Evolutionary conservation across 2,888 invertebrate species (phyloP), one percentile per base, ranked within the genome.

Genomic region (Drosophila cognata): DNA sequence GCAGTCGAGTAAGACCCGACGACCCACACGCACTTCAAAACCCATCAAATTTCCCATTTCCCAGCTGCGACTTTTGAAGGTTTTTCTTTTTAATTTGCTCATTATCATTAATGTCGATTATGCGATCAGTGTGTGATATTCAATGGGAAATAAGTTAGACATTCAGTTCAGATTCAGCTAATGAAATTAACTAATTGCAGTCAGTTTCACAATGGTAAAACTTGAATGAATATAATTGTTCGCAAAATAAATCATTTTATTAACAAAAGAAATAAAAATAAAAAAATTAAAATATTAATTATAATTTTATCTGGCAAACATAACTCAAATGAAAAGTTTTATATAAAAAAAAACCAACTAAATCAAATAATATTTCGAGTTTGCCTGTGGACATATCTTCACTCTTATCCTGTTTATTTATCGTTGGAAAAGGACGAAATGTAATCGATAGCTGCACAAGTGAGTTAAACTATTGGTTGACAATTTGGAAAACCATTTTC

Each of bases 21-120:
- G 35, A 48, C 31, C 48, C 60, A 68, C 46, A 57, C 62, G 46
- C 56, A 48, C 33, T 56, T 38, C 21, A 28, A 35, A 18, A 57
- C 33, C 29, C 58, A 68, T 68, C 41, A 70, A 63, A 64, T 77
- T 80, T 81, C 63, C 75, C n/a, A 59, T 71, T 68, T 56, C 18
- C 59, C 68, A 51, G 7, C 48, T 41, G 16, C 13, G 33, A 74
- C 64, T 74, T 78, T 80, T 36, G 66, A 88, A 52, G 28, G 29
- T 51, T 29, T 79, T 79, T 77, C 76, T 77, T 79, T 74, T 82
- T 46, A 8, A 84, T 81, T 77, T 72, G 43, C 88, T 88, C 77
- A 89, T 89, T 88, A 82, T 33, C 50, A 85, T 74, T 72, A 57
- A 68, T 68, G 25, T 33, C 10, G 28, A 55, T 33, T 28, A 13